Evolutionary conservation across 2,888 invertebrate genomes (phyloP).

Genomic region (Melitaea athalia): DNA sequence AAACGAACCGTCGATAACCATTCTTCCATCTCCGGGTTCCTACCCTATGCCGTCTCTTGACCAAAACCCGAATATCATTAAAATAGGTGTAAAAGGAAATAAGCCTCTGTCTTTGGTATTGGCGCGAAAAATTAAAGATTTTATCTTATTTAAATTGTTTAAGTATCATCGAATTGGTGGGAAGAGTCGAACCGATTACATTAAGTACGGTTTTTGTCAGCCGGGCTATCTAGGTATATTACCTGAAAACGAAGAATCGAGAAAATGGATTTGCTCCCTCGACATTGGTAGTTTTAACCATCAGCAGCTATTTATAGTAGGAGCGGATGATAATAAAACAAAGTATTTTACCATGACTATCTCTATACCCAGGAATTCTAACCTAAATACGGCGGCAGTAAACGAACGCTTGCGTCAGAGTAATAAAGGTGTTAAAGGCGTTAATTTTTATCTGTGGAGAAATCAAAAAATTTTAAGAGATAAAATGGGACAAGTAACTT

Average conservation of each 20-base stretch:
- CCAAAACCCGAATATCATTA: constrained; percentile 52
- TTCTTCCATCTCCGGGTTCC: constrained; percentile 48
- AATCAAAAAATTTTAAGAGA: constrained; percentile 35
- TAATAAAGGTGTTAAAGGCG: constrained; percentile 62
- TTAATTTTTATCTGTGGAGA: constrained; percentile 66
- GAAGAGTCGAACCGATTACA: constrained; percentile 58
- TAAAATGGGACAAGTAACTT: constrained; percentile 12
- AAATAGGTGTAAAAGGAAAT: constrained; percentile 59
- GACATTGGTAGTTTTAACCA: constrained; percentile 58
- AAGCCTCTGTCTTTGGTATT: constrained; percentile 52
- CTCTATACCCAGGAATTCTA: constrained; percentile 42
- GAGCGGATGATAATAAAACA: constrained; percentile 51
- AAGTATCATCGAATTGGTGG: constrained; percentile 59
- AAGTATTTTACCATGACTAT: constrained; percentile 57
- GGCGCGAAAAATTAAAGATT: constrained; percentile 67
- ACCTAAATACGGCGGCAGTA: constrained; percentile 40
- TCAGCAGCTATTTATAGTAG: constrained; percentile 52
- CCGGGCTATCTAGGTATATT: constrained; percentile 64
- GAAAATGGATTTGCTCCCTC: constrained; percentile 59
- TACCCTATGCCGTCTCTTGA: constrained; percentile 60
- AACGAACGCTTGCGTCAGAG: constrained; percentile 57
- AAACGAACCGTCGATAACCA: constrained; percentile 48
- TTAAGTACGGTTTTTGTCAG: constrained; percentile 61
- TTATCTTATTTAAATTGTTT: constrained; percentile 60
- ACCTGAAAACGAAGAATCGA: constrained; percentile 64